Base-by-base conservation (phyloP, 2,113 vertebrate species). In the Paralichthys olivaceus region DNA sequence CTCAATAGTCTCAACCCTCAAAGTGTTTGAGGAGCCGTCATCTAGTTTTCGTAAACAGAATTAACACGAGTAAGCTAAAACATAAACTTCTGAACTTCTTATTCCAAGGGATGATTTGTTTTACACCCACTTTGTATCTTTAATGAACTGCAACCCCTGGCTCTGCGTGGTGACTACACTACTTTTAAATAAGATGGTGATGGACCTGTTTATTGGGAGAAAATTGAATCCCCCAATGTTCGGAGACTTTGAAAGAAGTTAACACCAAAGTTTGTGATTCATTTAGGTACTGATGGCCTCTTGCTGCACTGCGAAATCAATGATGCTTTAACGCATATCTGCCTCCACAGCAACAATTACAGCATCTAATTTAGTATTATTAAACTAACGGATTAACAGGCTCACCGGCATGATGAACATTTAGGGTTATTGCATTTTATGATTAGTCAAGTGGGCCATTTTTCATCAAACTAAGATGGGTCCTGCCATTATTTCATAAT, bases 391-490 rank as follows among this genome's bases (percentile, higher is more conserved):
- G 86, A 93, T 91, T 95, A 94, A 92, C 87, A 95, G 93, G 92
- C 95, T 96, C 90, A 94, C 92, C 84, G 90, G 83, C 90, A 87
- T 95, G 94, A 96, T 95, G 94, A 95, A 94, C 96, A 96, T 95
- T 93, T 95, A 95, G 93, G 93, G 94, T 96, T 96, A 96, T 96
- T 96, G 94, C 94, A 89, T 96, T 96, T 96, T 94, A 92, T 94
- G 93, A 96, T 96, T 95, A 95, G 95, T 95, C 93, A 95, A 92
- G 90, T 80, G 79, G 89, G 87, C 17, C 65, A 96, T 97, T 95
- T 94, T 91, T 97, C 95, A 96, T 94, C 93, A 92, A 91, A 91
- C 84, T 91, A 95, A 94, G 93, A 95, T 90, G 88, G 93, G 87
- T 83, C 69, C 83, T 90, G 91, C 90, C 92, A 96, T 95, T 93